Evolutionary conservation across 2,113 vertebrate genomes (phyloP).

Genomic region (Phalacrocorax brasilianus): DNA sequence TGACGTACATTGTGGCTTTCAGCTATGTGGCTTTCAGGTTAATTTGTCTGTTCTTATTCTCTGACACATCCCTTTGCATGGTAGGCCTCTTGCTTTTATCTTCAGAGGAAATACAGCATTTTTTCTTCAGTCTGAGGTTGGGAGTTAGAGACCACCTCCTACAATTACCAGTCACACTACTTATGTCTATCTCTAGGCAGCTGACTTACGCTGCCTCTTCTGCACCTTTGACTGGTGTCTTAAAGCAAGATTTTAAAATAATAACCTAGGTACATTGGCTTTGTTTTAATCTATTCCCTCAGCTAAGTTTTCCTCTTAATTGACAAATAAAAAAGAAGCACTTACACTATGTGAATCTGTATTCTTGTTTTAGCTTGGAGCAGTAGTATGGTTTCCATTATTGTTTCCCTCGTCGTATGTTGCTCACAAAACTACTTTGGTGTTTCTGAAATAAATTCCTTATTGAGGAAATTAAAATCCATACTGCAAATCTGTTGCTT

Average conservation of each 20-base stretch:
- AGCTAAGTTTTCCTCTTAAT: not conserved
- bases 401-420: fast-evolving
- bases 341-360: fast-evolving
- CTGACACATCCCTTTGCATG: not conserved
- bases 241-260: not conserved
- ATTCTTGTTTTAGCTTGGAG: not conserved
- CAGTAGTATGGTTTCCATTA: not conserved
- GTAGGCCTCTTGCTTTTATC: not conserved
- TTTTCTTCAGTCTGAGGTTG: not conserved
- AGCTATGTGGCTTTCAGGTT: not conserved
- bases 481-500: fast-evolving
- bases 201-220: not conserved
- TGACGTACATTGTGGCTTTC: fast-evolving
- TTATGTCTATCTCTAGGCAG: fast-evolving
- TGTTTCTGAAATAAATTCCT: not conserved
- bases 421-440: not conserved
- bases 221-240: not conserved
- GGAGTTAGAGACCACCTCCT: not conserved
- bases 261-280: not conserved
- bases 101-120: not conserved
- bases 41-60: not conserved
- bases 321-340: not conserved
- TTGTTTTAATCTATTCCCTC: not conserved
- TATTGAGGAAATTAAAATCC: not conserved
- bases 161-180: not conserved